A percentile compares a stretch with the other conserved stretches of the same genome.
Conservation (phyloP, 2,888 invertebrate genomes). For the Sesamia inferens region DNA sequence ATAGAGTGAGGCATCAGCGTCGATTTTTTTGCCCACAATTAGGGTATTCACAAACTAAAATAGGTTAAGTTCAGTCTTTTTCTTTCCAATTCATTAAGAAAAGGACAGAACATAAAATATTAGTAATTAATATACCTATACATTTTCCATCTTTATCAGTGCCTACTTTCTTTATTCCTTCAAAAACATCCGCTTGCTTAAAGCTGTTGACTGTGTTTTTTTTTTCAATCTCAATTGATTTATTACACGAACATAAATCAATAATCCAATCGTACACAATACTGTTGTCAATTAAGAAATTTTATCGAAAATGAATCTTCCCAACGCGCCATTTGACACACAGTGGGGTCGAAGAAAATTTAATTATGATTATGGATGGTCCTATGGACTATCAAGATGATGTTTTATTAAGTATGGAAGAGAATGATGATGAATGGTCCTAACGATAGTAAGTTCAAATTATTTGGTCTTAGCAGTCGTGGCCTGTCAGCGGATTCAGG, state of each 20-base stretch:
- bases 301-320: slow-evolving; percentile 37
- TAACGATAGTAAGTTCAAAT: no score
- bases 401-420: no score
- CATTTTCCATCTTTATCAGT: no score
- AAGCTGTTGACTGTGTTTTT: slow-evolving; percentile 39
- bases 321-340: slow-evolving; percentile 53
- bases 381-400: background rate
- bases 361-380: slow-evolving; percentile 46
- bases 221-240: slow-evolving; percentile 23
- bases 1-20: no score
- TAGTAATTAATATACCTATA: no score
- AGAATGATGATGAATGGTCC: no score
- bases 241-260: slow-evolving; percentile 48
- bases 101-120: no score
- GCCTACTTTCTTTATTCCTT: background rate
- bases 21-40: no score
- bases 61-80: no score
- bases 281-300: slow-evolving; percentile 52
- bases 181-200: slow-evolving; percentile 1
- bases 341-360: slow-evolving; percentile 32
- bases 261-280: slow-evolving; percentile 47
- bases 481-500: background rate
- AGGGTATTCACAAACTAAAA: no score
- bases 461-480: background rate
- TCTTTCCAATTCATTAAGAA: no score